These are phyloP conservation scores for Listronotus bonariensis DNA, from an alignment of 1,140 invertebrate species.

Conservation along the genomic window DNA sequence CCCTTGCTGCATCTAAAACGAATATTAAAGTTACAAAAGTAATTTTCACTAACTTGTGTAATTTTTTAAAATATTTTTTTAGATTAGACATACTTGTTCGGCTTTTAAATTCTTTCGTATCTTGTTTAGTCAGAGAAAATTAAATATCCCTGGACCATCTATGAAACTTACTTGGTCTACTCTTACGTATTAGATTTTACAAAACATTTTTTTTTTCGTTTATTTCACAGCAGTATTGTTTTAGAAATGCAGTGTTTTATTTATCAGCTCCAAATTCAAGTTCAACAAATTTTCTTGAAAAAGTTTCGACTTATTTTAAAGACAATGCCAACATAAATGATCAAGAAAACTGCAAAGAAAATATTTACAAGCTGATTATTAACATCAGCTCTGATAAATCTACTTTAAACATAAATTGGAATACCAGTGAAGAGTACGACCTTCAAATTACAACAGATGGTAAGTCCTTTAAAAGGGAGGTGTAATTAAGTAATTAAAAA, in stretches of 20 bases:
- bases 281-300: background rate
- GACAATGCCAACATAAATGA: slow-evolving; percentile 2
- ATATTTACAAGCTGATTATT: slow-evolving; percentile 7
- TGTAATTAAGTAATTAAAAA: no score
- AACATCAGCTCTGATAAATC: background rate
- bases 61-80: no score
- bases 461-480: slow-evolving; percentile 14
- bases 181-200: no score
- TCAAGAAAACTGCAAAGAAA: slow-evolving; percentile 1
- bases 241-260: slow-evolving; percentile 9
- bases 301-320: slow-evolving; percentile 9
- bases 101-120: no score
- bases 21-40: no score
- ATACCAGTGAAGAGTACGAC: slow-evolving; percentile 68
- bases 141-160: no score
- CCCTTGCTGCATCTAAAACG: no score
- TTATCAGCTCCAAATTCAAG: background rate
- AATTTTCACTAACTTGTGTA: no score
- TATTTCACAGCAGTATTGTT: background rate
- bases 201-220: background rate
- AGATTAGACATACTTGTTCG: no score
- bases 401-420: slow-evolving; percentile 41
- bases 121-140: no score
- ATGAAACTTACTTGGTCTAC: no score
- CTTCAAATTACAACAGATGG: slow-evolving; percentile 64